Percentiles rank a stretch among this genome's conserved stretches.
phyloP scores from a whole-genome alignment of 2,113 vertebrate genomes.

The Anser brachyrhynchus region DNA sequence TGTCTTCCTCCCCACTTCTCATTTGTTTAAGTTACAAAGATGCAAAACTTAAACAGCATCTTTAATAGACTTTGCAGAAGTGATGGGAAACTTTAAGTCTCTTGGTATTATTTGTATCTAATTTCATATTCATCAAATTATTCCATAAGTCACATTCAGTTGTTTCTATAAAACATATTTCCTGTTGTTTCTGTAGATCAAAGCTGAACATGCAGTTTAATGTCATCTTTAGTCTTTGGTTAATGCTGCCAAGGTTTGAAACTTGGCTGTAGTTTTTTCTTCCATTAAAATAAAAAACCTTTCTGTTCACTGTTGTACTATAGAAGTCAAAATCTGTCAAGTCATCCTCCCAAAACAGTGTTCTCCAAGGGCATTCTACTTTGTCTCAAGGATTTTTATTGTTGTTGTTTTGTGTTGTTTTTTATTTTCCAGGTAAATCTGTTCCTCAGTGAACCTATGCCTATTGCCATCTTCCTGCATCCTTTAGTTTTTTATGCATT shows the following conservation, averaged over 20 bases:
- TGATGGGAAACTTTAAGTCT: not conserved
- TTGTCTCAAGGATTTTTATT: not conserved
- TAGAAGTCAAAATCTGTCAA: not conserved
- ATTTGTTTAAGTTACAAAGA: not conserved
- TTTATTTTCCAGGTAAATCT: not conserved
- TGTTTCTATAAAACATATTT: not conserved
- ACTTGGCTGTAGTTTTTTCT: not conserved
- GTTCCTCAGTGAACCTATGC: not conserved
- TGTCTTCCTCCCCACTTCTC: not conserved
- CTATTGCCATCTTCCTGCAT: not conserved
- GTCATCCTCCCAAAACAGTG: not conserved
- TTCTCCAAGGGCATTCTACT: not conserved
- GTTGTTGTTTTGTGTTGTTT: not conserved
- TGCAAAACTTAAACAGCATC: not conserved
- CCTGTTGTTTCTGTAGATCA: not conserved
- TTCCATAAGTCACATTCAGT: not conserved
- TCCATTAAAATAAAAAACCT: not conserved
- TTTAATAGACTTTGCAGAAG: not conserved
- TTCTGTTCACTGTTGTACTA: not conserved
- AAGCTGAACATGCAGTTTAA: not conserved
- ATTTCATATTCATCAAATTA: not conserved
- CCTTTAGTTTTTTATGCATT: not conserved
- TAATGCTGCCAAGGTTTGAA: not conserved
- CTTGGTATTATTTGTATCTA: not conserved
- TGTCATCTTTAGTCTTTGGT: not conserved